Evolutionary conservation across 2,113 vertebrate genomes (phyloP).

Genomic region (Cephalopholis sonnerati): DNA sequence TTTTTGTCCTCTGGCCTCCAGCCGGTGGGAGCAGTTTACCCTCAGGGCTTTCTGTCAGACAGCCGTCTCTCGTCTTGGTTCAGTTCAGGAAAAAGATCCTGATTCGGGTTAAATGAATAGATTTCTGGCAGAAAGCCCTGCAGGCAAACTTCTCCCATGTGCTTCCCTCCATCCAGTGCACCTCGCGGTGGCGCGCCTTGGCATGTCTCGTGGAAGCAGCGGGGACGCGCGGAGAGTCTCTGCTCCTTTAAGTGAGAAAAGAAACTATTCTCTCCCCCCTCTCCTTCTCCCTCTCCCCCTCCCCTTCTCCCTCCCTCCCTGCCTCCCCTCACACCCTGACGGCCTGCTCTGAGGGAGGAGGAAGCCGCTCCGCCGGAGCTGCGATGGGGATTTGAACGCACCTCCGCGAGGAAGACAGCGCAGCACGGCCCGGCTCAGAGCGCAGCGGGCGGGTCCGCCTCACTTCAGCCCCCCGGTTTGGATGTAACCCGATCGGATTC

Average conservation of each 20-base stretch:
- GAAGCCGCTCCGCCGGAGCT: slow-evolving; percentile 75
- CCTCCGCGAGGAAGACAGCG: slow-evolving; percentile 85
- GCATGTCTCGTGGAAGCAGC: not conserved
- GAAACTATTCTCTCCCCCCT: not conserved
- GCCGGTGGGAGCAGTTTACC: too few relatives aligned
- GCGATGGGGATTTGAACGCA: slow-evolving; percentile 83
- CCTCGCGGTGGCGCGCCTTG: slow-evolving; percentile 15
- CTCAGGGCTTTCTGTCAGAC: too few relatives aligned
- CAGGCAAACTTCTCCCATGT: too few relatives aligned
- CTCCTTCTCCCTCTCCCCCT: accelerated
- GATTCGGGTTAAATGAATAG: too few relatives aligned
- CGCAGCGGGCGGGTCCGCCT: slow-evolving; percentile 88
- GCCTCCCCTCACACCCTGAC: slow-evolving; percentile 57
- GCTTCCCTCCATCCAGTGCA: not conserved
- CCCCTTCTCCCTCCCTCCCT: not conserved
- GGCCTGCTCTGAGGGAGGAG: slow-evolving; percentile 76
- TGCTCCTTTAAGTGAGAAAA: slow-evolving; percentile 51
- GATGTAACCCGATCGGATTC: slow-evolving; percentile 83
- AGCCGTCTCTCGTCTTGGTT: too few relatives aligned
- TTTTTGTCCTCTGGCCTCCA: too few relatives aligned
- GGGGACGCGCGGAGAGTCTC: slow-evolving; percentile 21
- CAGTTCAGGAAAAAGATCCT: too few relatives aligned
- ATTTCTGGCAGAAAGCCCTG: too few relatives aligned
- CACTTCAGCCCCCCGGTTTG: slow-evolving; percentile 86
- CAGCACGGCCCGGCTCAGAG: slow-evolving; percentile 74